Evolutionary conservation across 2,797 vertebrate species (phyloP).

Genomic region (Squalus acanthias): DNA sequence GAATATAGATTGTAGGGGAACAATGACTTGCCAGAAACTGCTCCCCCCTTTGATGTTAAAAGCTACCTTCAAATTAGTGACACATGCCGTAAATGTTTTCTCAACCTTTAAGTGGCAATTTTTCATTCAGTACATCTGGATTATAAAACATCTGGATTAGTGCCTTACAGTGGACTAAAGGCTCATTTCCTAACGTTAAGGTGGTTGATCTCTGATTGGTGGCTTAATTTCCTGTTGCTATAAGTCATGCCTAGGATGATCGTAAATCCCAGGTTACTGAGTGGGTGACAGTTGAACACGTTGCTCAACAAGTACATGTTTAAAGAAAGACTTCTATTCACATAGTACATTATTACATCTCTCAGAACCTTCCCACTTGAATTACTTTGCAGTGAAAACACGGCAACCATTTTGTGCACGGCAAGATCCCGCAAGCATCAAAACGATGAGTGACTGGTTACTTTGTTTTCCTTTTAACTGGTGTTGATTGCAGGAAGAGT

Average conservation of each 20-base stretch:
- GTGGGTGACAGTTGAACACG: not conserved
- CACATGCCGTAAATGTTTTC: too few species aligned
- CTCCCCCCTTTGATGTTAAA: too few species aligned
- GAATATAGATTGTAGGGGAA: too few species aligned
- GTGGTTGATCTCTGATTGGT: not conserved
- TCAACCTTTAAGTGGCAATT: too few species aligned
- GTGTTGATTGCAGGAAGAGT: not conserved
- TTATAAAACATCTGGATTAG: not conserved
- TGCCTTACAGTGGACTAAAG: not conserved
- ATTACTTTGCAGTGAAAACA: not conserved
- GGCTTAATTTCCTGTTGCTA: not conserved
- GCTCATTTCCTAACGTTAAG: not conserved
- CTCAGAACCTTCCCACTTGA: not conserved
- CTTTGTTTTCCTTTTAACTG: not conserved
- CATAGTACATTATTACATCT: not conserved
- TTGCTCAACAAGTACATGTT: not conserved
- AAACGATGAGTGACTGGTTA: not conserved
- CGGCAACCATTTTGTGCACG: not conserved
- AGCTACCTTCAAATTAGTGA: too few species aligned
- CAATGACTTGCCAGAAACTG: too few species aligned
- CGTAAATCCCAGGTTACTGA: not conserved
- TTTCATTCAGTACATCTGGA: not conserved
- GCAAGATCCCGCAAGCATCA: not conserved
- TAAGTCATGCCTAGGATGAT: not conserved
- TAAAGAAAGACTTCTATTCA: not conserved